Evolutionary conservation across 92 coral and sea anemone species (phyloP).

Genomic region (Epizoanthus stellaris): DNA sequence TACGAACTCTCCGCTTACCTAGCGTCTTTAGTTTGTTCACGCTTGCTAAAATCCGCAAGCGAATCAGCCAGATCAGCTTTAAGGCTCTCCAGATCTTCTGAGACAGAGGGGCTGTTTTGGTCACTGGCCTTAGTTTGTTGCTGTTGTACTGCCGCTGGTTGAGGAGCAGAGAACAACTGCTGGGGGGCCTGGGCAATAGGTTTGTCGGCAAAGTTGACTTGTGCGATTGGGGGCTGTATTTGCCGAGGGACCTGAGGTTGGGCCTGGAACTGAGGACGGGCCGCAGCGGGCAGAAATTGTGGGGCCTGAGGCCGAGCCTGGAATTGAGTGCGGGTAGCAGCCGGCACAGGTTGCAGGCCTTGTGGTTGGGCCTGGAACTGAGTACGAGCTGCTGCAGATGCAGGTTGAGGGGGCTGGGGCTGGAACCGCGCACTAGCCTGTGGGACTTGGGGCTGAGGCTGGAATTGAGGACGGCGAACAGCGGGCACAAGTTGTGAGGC

Average conservation of each 20-base stretch:
- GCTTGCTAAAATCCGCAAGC: conserved; percentile 23
- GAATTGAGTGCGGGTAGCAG: neutral
- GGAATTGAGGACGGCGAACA: neutral
- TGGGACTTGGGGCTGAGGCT: conserved; percentile 13
- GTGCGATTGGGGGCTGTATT: neutral
- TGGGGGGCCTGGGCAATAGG: neutral
- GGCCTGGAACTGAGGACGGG: neutral
- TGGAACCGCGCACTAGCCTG: neutral
- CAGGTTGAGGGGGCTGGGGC: neutral
- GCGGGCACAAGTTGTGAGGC: neutral
- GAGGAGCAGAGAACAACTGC: neutral
- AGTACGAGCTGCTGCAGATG: neutral
- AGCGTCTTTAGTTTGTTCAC: neutral
- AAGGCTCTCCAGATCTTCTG: conserved; percentile 38
- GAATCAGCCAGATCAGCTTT: conserved; percentile 40
- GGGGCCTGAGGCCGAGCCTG: neutral
- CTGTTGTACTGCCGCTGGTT: neutral
- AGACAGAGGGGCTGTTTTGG: neutral
- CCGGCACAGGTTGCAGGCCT: neutral
- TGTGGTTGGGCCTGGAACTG: conserved; percentile 17
- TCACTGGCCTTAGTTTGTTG: neutral
- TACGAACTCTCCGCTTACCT: neutral
- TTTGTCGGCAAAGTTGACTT: neutral
- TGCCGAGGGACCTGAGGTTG: conserved; percentile 5
- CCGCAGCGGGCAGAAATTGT: neutral